Percentiles rank a stretch among this genome's conserved stretches.
phyloP scores from a whole-genome alignment of 2,113 vertebrate genomes.

The Aspiorhynchus laticeps region DNA sequence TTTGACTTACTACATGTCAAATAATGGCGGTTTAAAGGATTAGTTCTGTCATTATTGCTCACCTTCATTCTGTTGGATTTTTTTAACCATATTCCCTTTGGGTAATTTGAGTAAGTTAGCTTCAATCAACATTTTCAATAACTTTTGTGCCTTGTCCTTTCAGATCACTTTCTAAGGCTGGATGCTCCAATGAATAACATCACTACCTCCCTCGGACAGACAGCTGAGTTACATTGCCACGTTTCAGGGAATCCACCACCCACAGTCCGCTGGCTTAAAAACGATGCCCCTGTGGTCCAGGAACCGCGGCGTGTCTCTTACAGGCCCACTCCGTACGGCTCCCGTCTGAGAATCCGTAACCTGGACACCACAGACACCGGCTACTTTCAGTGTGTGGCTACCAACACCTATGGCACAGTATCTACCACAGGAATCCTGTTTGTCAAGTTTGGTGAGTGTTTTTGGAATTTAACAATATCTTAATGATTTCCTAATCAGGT shows the following conservation, averaged over 20 bases:
- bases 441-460: constrained; percentile 93
- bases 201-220: constrained; percentile 93
- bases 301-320: constrained; percentile 92
- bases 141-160: constrained; percentile 5
- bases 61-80: not conserved
- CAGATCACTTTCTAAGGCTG: constrained; percentile 86
- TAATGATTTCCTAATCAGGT: not conserved
- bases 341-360: constrained; percentile 92
- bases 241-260: constrained; percentile 89
- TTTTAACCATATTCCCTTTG: not conserved
- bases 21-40: not conserved
- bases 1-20: not conserved
- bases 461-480: not conserved
- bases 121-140: not conserved
- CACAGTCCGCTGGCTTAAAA: constrained; percentile 92
- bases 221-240: constrained; percentile 89
- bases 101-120: not conserved
- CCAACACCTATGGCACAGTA: constrained; percentile 85
- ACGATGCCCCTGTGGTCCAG: constrained; percentile 93
- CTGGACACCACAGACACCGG: constrained; percentile 97
- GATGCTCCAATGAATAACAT: constrained; percentile 98
- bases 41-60: not conserved
- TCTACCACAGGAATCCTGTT: constrained; percentile 94
- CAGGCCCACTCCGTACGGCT: constrained; percentile 84
- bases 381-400: constrained; percentile 97